Evolutionary conservation across 2,888 invertebrate genomes (phyloP).

Genomic region (Lochmaea capreae): DNA sequence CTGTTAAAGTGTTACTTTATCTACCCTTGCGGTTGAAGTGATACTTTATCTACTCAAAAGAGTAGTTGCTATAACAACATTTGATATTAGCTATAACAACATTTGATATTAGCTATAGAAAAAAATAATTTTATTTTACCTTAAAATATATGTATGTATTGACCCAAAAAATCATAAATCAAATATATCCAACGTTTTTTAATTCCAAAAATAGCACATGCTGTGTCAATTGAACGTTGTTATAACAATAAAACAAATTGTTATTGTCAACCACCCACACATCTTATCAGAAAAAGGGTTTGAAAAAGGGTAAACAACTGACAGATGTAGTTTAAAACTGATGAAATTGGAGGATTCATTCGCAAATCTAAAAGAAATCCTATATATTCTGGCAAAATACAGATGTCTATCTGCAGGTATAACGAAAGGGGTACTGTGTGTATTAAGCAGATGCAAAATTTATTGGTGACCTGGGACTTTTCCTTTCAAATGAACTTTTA

Average conservation of each 20-base stretch:
- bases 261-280: slow-evolving; percentile 54
- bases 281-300: slow-evolving; percentile 52
- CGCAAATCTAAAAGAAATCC: slow-evolving; percentile 57
- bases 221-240: slow-evolving; percentile 23
- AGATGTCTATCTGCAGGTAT: slow-evolving; percentile 55
- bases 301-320: slow-evolving; percentile 52
- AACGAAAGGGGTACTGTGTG: slow-evolving; percentile 49
- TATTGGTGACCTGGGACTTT: slow-evolving; percentile 44
- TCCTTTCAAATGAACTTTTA: slow-evolving; percentile 43
- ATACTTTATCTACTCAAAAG: too few relatives aligned
- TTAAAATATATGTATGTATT: background rate
- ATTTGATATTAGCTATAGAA: too few relatives aligned
- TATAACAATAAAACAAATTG: slow-evolving; percentile 48
- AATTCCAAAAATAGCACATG: slow-evolving; percentile 23
- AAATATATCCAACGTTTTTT: slow-evolving; percentile 15
- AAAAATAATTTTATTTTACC: background rate
- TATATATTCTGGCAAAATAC: slow-evolving; percentile 58
- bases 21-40: too few relatives aligned
- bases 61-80: too few relatives aligned
- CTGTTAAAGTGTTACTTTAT: too few relatives aligned
- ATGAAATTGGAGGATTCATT: slow-evolving; percentile 49
- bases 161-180: background rate
- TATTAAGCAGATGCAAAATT: slow-evolving; percentile 54
- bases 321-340: slow-evolving; percentile 50
- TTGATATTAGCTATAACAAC: too few relatives aligned